phyloP scores from a whole-genome alignment of 2,113 vertebrate genomes.

The Petaurus breviceps region DNA sequence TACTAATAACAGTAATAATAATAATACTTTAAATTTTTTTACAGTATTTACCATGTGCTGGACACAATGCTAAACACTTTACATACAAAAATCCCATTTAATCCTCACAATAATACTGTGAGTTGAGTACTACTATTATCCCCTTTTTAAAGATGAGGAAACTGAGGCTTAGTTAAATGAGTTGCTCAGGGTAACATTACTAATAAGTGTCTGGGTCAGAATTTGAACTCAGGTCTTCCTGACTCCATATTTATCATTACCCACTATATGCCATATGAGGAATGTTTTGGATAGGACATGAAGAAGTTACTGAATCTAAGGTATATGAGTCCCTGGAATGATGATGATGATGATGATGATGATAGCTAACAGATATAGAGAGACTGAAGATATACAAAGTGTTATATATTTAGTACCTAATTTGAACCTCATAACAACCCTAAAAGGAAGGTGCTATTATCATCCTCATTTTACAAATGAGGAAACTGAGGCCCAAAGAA shows the following conservation, averaged over 20 bases:
- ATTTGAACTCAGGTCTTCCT: background rate
- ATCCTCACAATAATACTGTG: background rate
- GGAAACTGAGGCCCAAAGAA: background rate
- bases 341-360: background rate
- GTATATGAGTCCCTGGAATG: background rate
- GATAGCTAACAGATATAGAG: background rate
- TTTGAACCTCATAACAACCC: background rate
- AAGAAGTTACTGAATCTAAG: background rate
- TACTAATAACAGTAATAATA: background rate
- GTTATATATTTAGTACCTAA: background rate
- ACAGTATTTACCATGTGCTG: background rate
- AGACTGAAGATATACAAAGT: background rate
- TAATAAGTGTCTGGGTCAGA: background rate
- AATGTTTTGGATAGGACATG: background rate
- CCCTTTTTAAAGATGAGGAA: background rate
- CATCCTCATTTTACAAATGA: background rate
- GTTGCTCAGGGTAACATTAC: background rate
- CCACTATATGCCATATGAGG: background rate
- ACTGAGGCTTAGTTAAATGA: background rate
- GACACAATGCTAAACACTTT: background rate
- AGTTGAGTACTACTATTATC: background rate
- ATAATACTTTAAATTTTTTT: background rate
- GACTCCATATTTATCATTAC: background rate
- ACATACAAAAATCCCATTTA: background rate
- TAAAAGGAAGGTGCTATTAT: background rate